Evolutionary conservation across 2,888 invertebrate genomes (phyloP).

Genomic region (Melanostoma scalare): DNA sequence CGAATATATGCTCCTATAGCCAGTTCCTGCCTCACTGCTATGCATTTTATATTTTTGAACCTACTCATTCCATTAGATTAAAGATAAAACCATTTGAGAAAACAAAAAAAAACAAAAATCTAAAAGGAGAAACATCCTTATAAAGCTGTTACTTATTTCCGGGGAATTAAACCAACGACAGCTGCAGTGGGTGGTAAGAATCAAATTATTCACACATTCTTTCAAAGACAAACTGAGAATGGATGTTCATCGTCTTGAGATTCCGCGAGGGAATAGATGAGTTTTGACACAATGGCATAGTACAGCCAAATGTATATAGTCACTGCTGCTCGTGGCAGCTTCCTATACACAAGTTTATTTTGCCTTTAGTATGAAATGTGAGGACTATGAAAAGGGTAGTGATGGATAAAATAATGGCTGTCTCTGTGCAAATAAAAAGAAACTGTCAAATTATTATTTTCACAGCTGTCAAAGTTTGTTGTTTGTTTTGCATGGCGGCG

Average conservation of each 20-base stretch:
- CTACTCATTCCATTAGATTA: slow-evolving; percentile 16
- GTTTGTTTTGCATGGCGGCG: slow-evolving; percentile 57
- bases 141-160: slow-evolving; percentile 70
- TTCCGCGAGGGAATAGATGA: slow-evolving; percentile 62
- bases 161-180: slow-evolving; percentile 68
- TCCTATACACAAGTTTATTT: slow-evolving; percentile 10
- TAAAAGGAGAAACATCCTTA: slow-evolving; percentile 49
- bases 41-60: background rate
- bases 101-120: background rate
- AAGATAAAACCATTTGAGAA: slow-evolving; percentile 7
- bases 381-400: slow-evolving; percentile 37
- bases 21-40: too few relatives aligned
- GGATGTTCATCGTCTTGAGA: slow-evolving; percentile 66
- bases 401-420: slow-evolving; percentile 49
- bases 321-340: slow-evolving; percentile 8
- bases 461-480: slow-evolving; percentile 66
- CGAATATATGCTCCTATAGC: too few relatives aligned
- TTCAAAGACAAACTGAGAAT: slow-evolving; percentile 32
- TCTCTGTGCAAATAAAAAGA: slow-evolving; percentile 49
- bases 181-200: slow-evolving; percentile 56
- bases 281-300: slow-evolving; percentile 31
- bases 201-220: slow-evolving; percentile 68
- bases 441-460: slow-evolving; percentile 71
- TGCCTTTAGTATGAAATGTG: background rate
- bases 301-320: slow-evolving; percentile 2